Percentiles rank a stretch among this genome's conserved stretches.
phyloP scores from a whole-genome alignment of 2,113 vertebrate genomes.

The Polypterus senegalus region DNA sequence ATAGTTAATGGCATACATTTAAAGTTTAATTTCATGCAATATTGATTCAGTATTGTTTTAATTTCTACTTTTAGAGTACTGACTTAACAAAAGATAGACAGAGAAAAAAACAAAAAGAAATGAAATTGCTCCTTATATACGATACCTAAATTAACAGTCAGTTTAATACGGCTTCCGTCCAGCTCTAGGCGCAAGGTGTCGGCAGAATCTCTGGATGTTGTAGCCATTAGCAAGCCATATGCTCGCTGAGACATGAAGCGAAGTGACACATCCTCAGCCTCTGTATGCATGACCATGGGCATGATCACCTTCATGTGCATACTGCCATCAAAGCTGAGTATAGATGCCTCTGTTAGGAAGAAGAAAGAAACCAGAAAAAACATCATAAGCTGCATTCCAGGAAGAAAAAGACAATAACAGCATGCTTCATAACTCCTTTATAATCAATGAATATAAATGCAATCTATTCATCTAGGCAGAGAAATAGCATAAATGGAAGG shows the following conservation, averaged over 20 bases:
- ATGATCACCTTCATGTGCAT: slow-evolving; percentile 97
- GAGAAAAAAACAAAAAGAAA: background rate
- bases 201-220: slow-evolving; percentile 81
- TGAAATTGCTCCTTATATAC: slow-evolving; percentile 45
- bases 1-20: background rate
- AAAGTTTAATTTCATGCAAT: background rate
- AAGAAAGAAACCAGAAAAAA: slow-evolving; percentile 6
- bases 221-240: slow-evolving; percentile 84
- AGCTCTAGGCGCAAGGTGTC: slow-evolving; percentile 87
- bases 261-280: slow-evolving; percentile 91
- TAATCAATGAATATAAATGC: slow-evolving; percentile 1
- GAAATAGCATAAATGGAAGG: background rate
- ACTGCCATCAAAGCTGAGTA: slow-evolving; percentile 86
- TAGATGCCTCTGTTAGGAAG: slow-evolving; percentile 70
- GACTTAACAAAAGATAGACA: slow-evolving; percentile 12
- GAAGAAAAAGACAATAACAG: background rate
- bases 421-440: slow-evolving; percentile 17
- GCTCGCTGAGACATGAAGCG: slow-evolving; percentile 93
- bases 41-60: slow-evolving; percentile 33
- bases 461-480: slow-evolving; percentile 4
- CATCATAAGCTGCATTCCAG: background rate
- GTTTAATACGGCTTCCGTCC: slow-evolving; percentile 84
- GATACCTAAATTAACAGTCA: slow-evolving; percentile 97
- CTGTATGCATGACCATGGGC: slow-evolving; percentile 82
- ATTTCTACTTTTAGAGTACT: slow-evolving; percentile 23